These are phyloP conservation scores for Ichneumoninae sp. DNA, from an alignment of 2,888 invertebrate species.

Conservation along the genomic window DNA sequence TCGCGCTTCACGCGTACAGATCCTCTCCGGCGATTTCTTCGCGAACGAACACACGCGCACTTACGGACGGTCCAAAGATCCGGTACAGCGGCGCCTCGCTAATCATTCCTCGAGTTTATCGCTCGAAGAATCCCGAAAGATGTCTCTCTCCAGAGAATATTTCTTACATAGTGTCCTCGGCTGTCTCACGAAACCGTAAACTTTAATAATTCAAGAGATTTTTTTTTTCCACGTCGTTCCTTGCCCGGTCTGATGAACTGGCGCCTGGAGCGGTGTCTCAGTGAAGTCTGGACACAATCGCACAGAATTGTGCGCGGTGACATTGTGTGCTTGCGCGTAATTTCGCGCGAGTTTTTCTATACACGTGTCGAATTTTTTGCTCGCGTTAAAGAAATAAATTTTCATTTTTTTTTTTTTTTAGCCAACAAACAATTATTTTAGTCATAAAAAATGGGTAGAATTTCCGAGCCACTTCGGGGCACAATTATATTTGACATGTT, in stretches of 20 bases:
- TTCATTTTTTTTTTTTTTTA: no score
- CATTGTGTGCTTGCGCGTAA: not conserved
- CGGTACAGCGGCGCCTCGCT: slow-evolving; percentile 19
- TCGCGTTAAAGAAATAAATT: no score
- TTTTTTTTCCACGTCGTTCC: not conserved
- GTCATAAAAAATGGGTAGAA: no score
- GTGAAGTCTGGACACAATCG: no score
- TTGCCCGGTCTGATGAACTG: not conserved
- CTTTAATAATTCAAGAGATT: not conserved
- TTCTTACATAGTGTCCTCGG: not conserved
- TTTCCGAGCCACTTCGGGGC: no score
- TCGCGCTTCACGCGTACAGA: slow-evolving; percentile 45
- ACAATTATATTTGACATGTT: no score
- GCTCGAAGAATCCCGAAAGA: slow-evolving; percentile 2
- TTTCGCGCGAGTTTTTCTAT: not conserved
- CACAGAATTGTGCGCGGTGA: not conserved
- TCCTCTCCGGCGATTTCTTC: slow-evolving; percentile 14
- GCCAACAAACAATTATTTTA: no score
- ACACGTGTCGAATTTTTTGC: no score
- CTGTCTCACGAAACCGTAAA: not conserved
- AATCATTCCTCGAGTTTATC: slow-evolving; percentile 2
- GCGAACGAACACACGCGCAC: slow-evolving; percentile 9
- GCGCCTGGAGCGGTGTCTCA: not conserved
- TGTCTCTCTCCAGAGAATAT: not conserved
- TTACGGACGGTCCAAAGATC: not conserved